phyloP scores from a whole-genome alignment of 64 coral and sea anemone genomes.

The Dendronephthya gigantea region DNA sequence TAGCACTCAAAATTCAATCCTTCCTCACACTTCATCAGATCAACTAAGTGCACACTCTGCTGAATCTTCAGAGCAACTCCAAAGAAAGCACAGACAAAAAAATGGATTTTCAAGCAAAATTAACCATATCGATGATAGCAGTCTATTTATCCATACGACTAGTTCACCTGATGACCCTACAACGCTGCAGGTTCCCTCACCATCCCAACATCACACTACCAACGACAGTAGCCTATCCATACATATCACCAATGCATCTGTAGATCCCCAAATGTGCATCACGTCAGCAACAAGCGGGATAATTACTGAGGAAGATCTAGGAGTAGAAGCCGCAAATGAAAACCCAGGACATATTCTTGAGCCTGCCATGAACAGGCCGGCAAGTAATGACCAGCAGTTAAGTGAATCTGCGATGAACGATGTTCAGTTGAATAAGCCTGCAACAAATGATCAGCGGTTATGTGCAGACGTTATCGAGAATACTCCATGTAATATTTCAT shows the following conservation, averaged over 20 bases:
- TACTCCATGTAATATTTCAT: not conserved
- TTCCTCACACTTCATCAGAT: not conserved
- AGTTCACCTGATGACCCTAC: not conserved
- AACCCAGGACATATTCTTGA: not conserved
- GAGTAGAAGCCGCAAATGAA: not conserved
- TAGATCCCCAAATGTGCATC: not conserved
- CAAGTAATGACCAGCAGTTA: not conserved
- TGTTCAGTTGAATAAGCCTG: not conserved
- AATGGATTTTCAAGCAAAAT: not conserved
- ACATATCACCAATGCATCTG: not conserved
- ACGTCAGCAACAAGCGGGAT: not conserved
- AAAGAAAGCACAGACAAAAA: not conserved
- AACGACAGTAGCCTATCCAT: not conserved
- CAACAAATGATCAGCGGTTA: not conserved
- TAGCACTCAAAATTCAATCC: not conserved
- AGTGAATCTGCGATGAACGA: not conserved
- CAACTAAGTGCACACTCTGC: no score
- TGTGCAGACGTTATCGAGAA: not conserved
- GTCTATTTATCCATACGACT: not conserved
- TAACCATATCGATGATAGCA: not conserved
- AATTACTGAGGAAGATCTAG: not conserved
- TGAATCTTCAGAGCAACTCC: not conserved
- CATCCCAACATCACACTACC: not conserved
- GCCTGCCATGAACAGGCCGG: not conserved
- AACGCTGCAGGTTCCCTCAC: not conserved